Evolutionary conservation across 2,888 invertebrate genomes (phyloP), one percentile per base, ranked within the genome.

Genomic region (Monopis laevigella): DNA sequence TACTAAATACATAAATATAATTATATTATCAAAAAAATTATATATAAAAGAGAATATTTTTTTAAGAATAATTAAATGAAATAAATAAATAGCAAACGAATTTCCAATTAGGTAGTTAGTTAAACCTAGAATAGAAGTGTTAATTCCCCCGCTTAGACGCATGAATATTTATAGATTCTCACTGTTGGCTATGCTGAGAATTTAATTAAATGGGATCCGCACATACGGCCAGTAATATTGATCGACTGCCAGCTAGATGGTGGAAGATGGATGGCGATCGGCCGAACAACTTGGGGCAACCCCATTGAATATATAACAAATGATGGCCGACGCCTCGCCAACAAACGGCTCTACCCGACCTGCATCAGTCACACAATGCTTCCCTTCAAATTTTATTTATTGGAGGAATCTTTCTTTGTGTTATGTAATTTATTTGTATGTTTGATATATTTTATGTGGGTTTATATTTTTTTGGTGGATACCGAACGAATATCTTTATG

Each of bases 291-390:
- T 24, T 7, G 10, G 24, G 24, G 24, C 24, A 24, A 24, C 24
- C 6, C 55, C 59, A 60, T 62, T 70, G 68, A 70, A 71, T 65
- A 58, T 56, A 59, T 72, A 67, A 72, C 69, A 69, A 72, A 72
- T 71, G 69, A 62, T 56, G 3, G 57, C 51, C 56, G 52, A 54
- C 56, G 57, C 56, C 53, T 51, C 36, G 21, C 17, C 32, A 61
- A 57, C 60, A 56, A 59, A 52, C 59, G 63, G 59, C 62, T 62
- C 59, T 62, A 55, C 53, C 49, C 48, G 54, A 64, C 66, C 68
- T 65, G 62, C 65, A 63, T 66, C 67, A 67, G 49, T 34, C 32
- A 29, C 43, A 48, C 48, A 47, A 48, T 48, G 45, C 43, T 30
- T 39, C 35, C 42, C 41, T 43, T 43, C 29, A 40, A 43, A 40